These are phyloP conservation scores for Spermophilus dauricus DNA, from an alignment of 2,113 vertebrate genomes.

Conservation along the genomic window DNA sequence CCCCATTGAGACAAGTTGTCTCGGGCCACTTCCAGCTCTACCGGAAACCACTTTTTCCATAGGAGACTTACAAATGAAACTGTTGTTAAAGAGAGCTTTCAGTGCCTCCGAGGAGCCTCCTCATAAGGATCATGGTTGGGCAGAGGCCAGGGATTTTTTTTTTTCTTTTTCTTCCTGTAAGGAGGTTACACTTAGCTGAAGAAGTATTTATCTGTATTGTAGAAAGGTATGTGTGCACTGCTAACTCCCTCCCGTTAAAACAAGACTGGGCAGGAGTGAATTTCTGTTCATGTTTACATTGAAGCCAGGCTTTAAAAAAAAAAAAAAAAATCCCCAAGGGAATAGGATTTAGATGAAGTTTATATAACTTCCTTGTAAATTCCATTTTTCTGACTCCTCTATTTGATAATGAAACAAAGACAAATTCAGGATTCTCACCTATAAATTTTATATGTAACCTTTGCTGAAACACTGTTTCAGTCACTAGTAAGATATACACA, in stretches of 20 bases:
- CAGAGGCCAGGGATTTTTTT: constrained; percentile 60
- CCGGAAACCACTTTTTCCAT: constrained; percentile 88
- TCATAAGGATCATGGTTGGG: constrained; percentile 87
- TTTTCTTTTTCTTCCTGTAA: not conserved
- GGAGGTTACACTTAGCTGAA: constrained; percentile 38
- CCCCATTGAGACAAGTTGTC: constrained; percentile 90
- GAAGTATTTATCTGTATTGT: constrained; percentile 40
- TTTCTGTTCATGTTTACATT: not conserved
- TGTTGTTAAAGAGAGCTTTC: constrained; percentile 86
- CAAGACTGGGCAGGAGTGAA: not conserved
- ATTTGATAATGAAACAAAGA: not conserved
- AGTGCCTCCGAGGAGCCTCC: constrained; percentile 79
- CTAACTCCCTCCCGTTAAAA: not conserved
- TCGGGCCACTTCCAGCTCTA: constrained; percentile 90
- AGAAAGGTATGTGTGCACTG: not conserved
- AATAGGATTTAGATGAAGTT: not conserved
- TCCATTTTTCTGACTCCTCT: constrained; percentile 12
- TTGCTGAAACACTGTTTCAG: not conserved
- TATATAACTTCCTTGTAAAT: constrained; percentile 11
- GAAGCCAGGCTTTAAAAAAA: not conserved
- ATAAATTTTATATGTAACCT: not conserved
- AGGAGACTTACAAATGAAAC: constrained; percentile 88
- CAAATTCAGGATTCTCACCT: not conserved
- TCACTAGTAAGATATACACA: not conserved
- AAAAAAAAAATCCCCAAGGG: not conserved